phyloP scores from a whole-genome alignment of 2,113 vertebrate genomes.

The Pseudorhombus dupliciocellatus region DNA sequence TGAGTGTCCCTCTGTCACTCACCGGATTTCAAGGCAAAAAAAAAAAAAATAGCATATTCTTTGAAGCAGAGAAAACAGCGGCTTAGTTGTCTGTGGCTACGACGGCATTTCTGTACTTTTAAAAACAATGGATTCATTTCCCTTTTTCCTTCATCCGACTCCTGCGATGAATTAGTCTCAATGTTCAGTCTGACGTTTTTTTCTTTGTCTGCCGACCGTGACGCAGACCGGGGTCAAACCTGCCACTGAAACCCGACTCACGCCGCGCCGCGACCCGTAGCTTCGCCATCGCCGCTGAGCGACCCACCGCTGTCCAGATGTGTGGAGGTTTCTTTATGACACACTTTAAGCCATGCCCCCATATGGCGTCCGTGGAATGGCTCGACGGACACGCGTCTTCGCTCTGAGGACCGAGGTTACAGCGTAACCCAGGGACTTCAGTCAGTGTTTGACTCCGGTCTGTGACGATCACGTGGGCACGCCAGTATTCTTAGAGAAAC shows the following conservation, averaged over 20 bases:
- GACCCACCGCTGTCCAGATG: too few species aligned
- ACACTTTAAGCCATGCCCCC: too few species aligned
- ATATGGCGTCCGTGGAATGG: too few species aligned
- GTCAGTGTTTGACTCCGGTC: conserved; percentile 32
- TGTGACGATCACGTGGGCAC: conserved; percentile 42
- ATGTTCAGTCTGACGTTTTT: conserved; percentile 50
- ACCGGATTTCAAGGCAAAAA: conserved; percentile 63
- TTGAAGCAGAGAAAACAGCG: conserved; percentile 52
- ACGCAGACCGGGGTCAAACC: conserved; percentile 16
- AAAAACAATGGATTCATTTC: conserved; percentile 36
- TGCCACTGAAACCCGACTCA: background rate
- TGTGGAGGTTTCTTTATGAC: too few species aligned
- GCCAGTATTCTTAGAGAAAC: conserved; percentile 47
- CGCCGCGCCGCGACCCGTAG: background rate
- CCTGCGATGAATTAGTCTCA: conserved; percentile 35
- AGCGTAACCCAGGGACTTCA: conserved; percentile 8
- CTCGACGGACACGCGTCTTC: too few species aligned
- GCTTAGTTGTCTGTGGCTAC: conserved; percentile 69
- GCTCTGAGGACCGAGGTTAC: too few species aligned
- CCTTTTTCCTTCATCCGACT: conserved; percentile 50
- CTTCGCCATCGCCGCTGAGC: background rate
- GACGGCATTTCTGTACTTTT: conserved; percentile 66
- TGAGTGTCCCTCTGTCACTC: conserved; percentile 63
- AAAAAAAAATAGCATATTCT: conserved; percentile 30
- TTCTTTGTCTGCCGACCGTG: conserved; percentile 39